phyloP scores from a whole-genome alignment of 2,113 vertebrate genomes.

The Hymenochirus boettgeri region DNA sequence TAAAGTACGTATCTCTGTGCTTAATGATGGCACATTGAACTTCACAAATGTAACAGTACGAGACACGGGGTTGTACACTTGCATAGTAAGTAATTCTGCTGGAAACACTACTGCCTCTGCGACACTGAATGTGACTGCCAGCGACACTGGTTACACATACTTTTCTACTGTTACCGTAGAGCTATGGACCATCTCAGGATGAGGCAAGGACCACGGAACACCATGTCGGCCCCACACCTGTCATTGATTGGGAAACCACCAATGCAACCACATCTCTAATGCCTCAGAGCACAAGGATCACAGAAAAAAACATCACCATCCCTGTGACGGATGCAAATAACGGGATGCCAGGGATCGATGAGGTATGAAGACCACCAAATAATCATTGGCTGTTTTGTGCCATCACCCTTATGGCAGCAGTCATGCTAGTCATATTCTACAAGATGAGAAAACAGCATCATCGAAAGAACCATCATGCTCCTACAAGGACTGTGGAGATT shows the following conservation, averaged over 20 bases:
- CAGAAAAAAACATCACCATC: conserved; percentile 88
- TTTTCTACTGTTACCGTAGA: conserved; percentile 98
- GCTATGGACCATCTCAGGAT: conserved; percentile 86
- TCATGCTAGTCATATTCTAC: conserved; percentile 99
- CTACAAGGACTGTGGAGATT: conserved; percentile 93
- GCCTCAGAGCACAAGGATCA: conserved; percentile 82
- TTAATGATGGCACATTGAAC: conserved; percentile 93
- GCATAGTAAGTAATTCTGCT: conserved; percentile 98
- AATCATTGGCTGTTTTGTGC: conserved; percentile 99
- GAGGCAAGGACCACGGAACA: conserved; percentile 85
- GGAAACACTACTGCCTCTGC: conserved; percentile 97
- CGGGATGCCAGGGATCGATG: conserved; percentile 88
- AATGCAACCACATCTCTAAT: conserved; percentile 83
- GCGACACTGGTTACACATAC: conserved; percentile 90
- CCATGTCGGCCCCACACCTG: conserved; percentile 82
- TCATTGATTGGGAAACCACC: conserved; percentile 81
- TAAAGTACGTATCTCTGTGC: conserved; percentile 91
- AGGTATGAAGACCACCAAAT: conserved; percentile 99
- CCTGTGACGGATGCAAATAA: conserved; percentile 81
- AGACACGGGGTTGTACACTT: conserved; percentile 95
- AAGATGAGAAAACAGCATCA: conserved; percentile 99
- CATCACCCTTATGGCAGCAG: conserved; percentile 97
- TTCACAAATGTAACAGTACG: conserved; percentile 97
- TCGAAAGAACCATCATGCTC: conserved; percentile 92
- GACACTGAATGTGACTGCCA: conserved; percentile 90